These are phyloP conservation scores for Oreochromis aureus DNA, from an alignment of 2,113 vertebrate genomes.

Conservation along the genomic window DNA sequence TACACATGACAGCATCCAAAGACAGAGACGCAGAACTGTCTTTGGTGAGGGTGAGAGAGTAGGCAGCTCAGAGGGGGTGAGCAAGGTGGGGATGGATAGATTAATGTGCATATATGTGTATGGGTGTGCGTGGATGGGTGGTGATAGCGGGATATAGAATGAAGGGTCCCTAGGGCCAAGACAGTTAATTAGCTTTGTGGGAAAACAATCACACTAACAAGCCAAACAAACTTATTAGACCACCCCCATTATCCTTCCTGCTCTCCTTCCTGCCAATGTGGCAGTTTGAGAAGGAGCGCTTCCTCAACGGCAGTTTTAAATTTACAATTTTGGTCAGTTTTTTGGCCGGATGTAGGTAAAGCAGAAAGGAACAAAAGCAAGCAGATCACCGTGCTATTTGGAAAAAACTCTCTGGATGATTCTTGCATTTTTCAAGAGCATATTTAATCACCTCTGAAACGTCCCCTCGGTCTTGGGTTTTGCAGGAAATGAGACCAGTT, in stretches of 20 bases:
- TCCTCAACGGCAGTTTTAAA: neutral
- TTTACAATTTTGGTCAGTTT: slow-evolving; percentile 22
- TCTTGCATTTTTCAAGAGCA: neutral
- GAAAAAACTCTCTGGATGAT: neutral
- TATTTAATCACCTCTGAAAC: slow-evolving; percentile 28
- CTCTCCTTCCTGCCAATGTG: slow-evolving; percentile 26
- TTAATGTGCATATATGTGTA: slow-evolving; percentile 10
- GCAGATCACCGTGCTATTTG: neutral
- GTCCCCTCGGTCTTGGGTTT: slow-evolving; percentile 21
- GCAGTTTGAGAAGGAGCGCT: slow-evolving; percentile 39
- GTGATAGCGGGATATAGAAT: slow-evolving; percentile 49
- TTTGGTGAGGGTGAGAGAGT: slow-evolving; percentile 23
- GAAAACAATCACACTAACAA: slow-evolving; percentile 76
- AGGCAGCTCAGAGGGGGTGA: neutral
- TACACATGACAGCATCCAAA: slow-evolving; percentile 71
- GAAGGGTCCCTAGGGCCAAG: slow-evolving; percentile 59
- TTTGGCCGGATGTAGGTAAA: neutral
- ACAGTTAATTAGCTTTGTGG: slow-evolving; percentile 74
- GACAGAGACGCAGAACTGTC: slow-evolving; percentile 57
- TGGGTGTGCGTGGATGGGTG: slow-evolving; percentile 35
- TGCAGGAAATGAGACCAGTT: slow-evolving; percentile 23
- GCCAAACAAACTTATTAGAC: slow-evolving; percentile 71
- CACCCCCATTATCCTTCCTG: slow-evolving; percentile 42
- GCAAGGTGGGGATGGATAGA: slow-evolving; percentile 26
- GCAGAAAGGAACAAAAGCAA: neutral